These are phyloP conservation scores for Merluccius polli DNA, from an alignment of 2,797 vertebrate species.

Conservation along the genomic window DNA sequence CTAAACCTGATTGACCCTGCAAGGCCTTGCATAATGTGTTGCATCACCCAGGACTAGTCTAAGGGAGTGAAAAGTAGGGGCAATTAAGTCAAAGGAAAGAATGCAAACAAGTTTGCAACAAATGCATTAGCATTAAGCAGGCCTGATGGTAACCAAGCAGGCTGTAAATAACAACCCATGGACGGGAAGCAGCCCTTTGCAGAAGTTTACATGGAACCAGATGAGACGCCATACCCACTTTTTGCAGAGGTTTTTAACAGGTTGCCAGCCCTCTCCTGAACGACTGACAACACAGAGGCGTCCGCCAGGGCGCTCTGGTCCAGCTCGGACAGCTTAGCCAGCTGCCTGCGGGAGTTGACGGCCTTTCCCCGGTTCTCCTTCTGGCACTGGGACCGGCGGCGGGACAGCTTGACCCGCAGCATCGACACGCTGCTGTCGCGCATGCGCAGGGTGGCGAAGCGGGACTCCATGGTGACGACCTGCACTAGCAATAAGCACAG, in stretches of 20 bases:
- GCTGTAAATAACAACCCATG: not conserved
- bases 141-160: not conserved
- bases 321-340: constrained; percentile 67
- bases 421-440: constrained; percentile 80
- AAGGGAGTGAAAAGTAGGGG: not conserved
- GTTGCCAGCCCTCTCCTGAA: constrained; percentile 36
- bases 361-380: constrained; percentile 85
- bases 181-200: too few species aligned
- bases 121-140: not conserved
- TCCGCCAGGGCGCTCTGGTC: constrained; percentile 59
- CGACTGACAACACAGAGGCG: constrained; percentile 36
- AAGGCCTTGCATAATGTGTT: not conserved
- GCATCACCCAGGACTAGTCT: not conserved
- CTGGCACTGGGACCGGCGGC: constrained; percentile 79
- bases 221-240: constrained; percentile 35
- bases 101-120: not conserved
- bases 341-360: constrained; percentile 76
- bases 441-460: constrained; percentile 76
- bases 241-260: constrained; percentile 35
- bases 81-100: not conserved
- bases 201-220: not conserved
- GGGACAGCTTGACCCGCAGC: constrained; percentile 82
- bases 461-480: constrained; percentile 68
- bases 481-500: not conserved
- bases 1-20: not conserved